A percentile compares a stretch with the other conserved stretches of the same genome.
phyloP scores from a whole-genome alignment of 2,113 vertebrate species.

The Ursus arctos region DNA sequence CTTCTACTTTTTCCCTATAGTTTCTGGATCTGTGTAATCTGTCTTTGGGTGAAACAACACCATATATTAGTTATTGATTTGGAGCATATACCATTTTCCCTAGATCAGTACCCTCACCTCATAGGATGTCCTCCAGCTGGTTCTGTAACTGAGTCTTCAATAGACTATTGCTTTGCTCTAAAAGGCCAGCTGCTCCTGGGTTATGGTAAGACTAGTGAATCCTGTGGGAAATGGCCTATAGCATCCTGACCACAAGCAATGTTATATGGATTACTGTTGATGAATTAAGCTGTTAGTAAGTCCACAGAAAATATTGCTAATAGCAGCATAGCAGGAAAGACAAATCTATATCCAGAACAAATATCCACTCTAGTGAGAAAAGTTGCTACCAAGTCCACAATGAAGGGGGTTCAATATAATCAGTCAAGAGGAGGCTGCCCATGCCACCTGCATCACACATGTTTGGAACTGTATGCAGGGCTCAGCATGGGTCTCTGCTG shows the following conservation, averaged over 20 bases:
- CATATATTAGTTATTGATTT: background rate
- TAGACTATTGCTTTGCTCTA: background rate
- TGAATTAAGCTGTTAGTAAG: background rate
- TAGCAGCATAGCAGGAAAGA: background rate
- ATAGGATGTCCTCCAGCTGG: background rate
- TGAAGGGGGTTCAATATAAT: background rate
- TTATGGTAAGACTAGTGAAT: background rate
- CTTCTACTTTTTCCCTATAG: background rate
- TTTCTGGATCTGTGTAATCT: background rate
- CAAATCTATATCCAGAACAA: background rate
- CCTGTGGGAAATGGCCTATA: background rate
- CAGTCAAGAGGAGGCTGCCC: background rate
- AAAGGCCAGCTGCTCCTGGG: constrained; percentile 20
- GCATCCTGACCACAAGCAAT: background rate
- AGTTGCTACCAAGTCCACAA: background rate
- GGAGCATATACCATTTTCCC: background rate
- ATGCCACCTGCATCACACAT: fast-evolving
- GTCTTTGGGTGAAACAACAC: background rate
- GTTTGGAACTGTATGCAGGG: background rate
- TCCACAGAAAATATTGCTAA: background rate
- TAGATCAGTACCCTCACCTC: background rate
- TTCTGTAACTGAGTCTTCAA: background rate
- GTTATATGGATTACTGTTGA: background rate
- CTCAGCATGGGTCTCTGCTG: background rate
- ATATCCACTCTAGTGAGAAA: background rate